Conservation (phyloP, 2,113 vertebrate genomes). For the Aphelocoma coerulescens region DNA sequence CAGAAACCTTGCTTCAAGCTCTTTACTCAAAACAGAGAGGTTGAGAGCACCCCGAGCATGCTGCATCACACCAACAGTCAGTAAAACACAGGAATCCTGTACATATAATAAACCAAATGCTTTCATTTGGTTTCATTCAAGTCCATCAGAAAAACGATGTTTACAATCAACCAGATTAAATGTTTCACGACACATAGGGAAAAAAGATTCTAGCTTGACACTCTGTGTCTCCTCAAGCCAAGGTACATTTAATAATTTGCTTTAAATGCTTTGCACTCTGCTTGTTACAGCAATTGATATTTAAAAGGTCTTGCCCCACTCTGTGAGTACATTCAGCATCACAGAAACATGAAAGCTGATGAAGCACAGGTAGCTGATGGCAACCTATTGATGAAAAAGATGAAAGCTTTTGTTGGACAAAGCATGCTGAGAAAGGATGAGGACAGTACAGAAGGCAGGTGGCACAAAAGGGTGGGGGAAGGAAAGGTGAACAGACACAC, state of each 20-base stretch:
- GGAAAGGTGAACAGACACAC: not conserved
- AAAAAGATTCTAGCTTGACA: not conserved
- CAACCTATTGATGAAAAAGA: not conserved
- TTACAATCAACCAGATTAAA: not conserved
- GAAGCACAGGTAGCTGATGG: not conserved
- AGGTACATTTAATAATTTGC: not conserved
- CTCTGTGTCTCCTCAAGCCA: not conserved
- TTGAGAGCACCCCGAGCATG: not conserved
- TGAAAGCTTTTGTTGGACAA: conserved; percentile 11
- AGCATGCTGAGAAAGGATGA: not conserved
- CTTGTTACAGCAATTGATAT: not conserved
- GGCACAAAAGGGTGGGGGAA: not conserved
- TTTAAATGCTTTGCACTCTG: not conserved
- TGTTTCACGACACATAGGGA: not conserved
- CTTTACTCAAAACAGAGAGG: not conserved
- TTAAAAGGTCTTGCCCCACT: not conserved
- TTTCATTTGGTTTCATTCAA: not conserved
- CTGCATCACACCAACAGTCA: not conserved
- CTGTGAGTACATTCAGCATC: not conserved
- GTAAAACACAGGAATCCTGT: not conserved
- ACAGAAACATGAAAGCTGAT: not conserved
- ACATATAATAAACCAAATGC: not conserved
- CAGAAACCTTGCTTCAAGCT: not conserved
- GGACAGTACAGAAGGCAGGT: not conserved
- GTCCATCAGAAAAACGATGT: not conserved